Conservation (phyloP, 2,113 vertebrate genomes). For the Lanius collurio region DNA sequence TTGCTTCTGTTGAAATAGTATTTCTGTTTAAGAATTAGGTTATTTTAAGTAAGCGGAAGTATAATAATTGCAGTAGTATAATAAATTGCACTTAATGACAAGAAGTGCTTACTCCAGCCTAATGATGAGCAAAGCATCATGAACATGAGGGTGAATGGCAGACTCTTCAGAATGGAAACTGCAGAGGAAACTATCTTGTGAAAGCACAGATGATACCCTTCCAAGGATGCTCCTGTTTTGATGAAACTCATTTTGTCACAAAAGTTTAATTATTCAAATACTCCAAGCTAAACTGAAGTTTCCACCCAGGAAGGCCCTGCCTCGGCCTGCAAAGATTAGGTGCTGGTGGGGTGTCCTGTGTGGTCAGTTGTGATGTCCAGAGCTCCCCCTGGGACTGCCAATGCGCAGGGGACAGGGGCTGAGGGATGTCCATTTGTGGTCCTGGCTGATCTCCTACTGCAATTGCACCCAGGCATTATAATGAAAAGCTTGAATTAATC, state of each 20-base stretch:
- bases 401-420: accelerated
- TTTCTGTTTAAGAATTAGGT: background rate
- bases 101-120: background rate
- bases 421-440: background rate
- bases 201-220: background rate
- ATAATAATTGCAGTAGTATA: background rate
- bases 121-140: background rate
- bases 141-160: background rate
- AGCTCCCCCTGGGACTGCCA: background rate
- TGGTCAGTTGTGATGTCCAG: background rate
- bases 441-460: background rate
- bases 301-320: background rate
- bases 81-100: background rate
- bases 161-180: background rate
- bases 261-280: background rate
- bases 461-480: background rate
- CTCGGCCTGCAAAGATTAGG: background rate
- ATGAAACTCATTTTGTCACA: background rate
- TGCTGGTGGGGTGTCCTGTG: background rate
- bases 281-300: background rate
- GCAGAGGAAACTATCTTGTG: background rate
- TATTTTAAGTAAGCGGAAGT: background rate
- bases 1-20: background rate
- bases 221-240: background rate
- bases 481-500: background rate